Evolutionary conservation across 2,797 vertebrate genomes (phyloP).

Genomic region (Trematomus bernacchii): DNA sequence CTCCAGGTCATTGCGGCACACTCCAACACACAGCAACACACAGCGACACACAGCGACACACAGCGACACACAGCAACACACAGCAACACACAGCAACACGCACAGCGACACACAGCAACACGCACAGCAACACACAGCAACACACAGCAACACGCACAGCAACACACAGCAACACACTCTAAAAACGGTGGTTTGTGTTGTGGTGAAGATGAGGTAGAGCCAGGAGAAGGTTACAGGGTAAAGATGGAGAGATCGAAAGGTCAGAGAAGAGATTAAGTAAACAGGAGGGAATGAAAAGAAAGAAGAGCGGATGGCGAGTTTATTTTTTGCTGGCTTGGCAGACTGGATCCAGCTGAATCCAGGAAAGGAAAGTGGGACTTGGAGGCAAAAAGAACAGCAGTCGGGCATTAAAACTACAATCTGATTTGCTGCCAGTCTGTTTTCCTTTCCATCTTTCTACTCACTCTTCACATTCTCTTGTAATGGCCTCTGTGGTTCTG

Average conservation of each 20-base stretch:
- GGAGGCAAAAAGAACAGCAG: conserved; percentile 7
- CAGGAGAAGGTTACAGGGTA: conserved; percentile 22
- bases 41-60: too few relatives aligned
- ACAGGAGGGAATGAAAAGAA: background rate
- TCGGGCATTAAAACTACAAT: background rate
- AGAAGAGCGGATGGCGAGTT: conserved; percentile 12
- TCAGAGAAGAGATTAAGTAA: conserved; percentile 23
- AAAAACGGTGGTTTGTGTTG: conserved; percentile 32
- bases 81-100: background rate
- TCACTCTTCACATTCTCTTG: conserved; percentile 23
- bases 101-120: background rate
- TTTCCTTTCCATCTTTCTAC: conserved; percentile 26
- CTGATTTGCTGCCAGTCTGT: conserved; percentile 15
- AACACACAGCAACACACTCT: too few relatives aligned
- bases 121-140: background rate
- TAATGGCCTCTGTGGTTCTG: conserved; percentile 59
- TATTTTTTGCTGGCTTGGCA: conserved; percentile 27
- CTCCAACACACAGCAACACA: background rate
- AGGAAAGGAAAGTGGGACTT: conserved; percentile 11
- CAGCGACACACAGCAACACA: too few relatives aligned
- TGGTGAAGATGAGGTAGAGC: conserved; percentile 29
- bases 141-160: too few relatives aligned
- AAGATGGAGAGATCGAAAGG: conserved; percentile 30
- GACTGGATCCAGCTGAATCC: conserved; percentile 42
- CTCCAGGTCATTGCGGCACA: background rate